Percentiles rank a stretch among this genome's conserved stretches.
phyloP scores from a whole-genome alignment of 2,113 vertebrate genomes.

The Vulpes ferrilata region DNA sequence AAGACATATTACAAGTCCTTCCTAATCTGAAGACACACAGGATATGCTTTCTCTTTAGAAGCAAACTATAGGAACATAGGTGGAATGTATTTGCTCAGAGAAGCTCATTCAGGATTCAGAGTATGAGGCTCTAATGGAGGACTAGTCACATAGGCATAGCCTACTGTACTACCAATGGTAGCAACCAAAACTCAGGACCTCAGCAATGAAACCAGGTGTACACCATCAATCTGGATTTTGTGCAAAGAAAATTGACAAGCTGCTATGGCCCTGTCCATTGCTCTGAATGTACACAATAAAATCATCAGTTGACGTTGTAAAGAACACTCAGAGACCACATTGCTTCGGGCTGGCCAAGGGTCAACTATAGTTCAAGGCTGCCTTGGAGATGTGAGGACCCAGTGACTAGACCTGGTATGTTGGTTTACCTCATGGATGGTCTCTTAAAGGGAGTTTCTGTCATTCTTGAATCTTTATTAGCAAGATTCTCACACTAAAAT shows the following conservation, averaged over 20 bases:
- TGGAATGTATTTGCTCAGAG: background rate
- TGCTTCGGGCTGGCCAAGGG: background rate
- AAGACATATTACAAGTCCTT: background rate
- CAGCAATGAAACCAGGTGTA: background rate
- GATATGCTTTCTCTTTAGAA: background rate
- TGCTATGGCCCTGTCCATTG: background rate
- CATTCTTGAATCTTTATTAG: constrained; percentile 15
- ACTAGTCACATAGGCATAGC: background rate
- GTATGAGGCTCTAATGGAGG: background rate
- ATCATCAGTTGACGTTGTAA: background rate
- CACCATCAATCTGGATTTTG: background rate
- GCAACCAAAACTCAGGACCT: background rate
- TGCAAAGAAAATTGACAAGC: background rate
- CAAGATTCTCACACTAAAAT: background rate
- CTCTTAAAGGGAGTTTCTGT: background rate
- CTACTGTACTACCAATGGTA: background rate
- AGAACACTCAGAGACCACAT: background rate
- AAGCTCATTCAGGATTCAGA: background rate
- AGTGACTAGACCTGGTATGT: background rate
- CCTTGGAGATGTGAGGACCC: background rate
- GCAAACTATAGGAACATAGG: background rate
- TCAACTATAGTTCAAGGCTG: background rate
- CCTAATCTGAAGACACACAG: background rate
- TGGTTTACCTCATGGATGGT: background rate
- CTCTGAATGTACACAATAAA: background rate